These are phyloP conservation scores for Umimayanthus chanpuru DNA, from an alignment of 92 coral and sea anemone genomes.

Conservation along the genomic window DNA sequence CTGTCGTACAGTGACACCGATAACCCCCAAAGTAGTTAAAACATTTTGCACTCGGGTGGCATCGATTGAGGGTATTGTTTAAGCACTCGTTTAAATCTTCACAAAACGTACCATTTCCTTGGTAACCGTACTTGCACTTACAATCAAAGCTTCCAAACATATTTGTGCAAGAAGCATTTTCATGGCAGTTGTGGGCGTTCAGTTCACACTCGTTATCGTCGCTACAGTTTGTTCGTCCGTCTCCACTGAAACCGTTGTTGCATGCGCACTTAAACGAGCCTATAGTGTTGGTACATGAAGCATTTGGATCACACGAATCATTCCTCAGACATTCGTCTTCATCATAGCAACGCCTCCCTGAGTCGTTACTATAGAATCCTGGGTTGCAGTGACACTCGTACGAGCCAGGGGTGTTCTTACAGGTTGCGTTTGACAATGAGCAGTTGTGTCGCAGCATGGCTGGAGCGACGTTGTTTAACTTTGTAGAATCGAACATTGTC, in stretches of 20 bases:
- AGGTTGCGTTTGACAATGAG: slow-evolving; percentile 47
- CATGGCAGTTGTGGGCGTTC: slow-evolving; percentile 45
- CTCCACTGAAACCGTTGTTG: slow-evolving; percentile 54
- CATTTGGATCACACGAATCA: slow-evolving; percentile 58
- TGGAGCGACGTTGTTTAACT: slow-evolving; percentile 30
- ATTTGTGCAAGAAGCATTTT: slow-evolving; percentile 50
- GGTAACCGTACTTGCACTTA: slow-evolving; percentile 54
- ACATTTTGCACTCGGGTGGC: slow-evolving; percentile 64
- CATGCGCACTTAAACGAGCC: slow-evolving; percentile 64
- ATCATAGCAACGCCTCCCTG: slow-evolving; percentile 54
- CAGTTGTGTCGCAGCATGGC: slow-evolving; percentile 55
- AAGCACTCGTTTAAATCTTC: slow-evolving; percentile 67
- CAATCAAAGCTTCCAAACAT: slow-evolving; percentile 53
- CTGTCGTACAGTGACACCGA: slow-evolving; percentile 49
- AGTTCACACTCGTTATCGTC: slow-evolving; percentile 58
- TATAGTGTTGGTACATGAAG: slow-evolving; percentile 58
- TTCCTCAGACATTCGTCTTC: slow-evolving; percentile 56
- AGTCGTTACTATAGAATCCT: slow-evolving; percentile 53
- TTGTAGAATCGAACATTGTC: slow-evolving; percentile 33
- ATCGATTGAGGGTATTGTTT: slow-evolving; percentile 46
- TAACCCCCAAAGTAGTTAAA: slow-evolving; percentile 57
- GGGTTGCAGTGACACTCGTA: slow-evolving; percentile 56
- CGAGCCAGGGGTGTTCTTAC: slow-evolving; percentile 61
- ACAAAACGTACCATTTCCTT: slow-evolving; percentile 55
- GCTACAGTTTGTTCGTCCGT: slow-evolving; percentile 56